Conservation (phyloP, 2,888 invertebrate genomes). For the Helobdella robusta region DNA sequence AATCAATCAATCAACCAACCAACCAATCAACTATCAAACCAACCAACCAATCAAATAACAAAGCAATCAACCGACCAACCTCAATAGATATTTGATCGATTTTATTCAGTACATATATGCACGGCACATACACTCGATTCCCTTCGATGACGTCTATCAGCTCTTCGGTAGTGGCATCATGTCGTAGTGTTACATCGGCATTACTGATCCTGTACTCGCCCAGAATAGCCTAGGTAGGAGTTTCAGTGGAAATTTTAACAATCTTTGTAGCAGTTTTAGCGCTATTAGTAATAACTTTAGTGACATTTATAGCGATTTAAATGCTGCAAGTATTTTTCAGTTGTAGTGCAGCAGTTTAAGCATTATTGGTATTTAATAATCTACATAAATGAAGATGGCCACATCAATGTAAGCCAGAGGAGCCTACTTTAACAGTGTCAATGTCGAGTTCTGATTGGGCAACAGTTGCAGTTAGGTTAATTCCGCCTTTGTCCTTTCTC, state of each 20-base stretch:
- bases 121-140: slow-evolving; percentile 92
- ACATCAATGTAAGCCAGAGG: no score
- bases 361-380: neutral
- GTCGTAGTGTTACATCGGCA: slow-evolving; percentile 80
- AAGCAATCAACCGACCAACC: slow-evolving; percentile 38
- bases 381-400: neutral
- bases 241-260: no score
- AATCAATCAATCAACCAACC: neutral
- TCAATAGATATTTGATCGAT: slow-evolving; percentile 66
- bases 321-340: neutral
- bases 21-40: no score
- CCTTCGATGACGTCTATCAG: slow-evolving; percentile 97
- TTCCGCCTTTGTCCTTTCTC: slow-evolving; percentile 95
- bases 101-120: slow-evolving; percentile 96
- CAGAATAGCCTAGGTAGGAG: slow-evolving; percentile 61
- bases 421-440: slow-evolving; percentile 73
- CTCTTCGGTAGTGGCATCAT: slow-evolving; percentile 86
- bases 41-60: neutral
- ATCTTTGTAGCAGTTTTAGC: no score
- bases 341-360: neutral
- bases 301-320: no score
- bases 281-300: no score
- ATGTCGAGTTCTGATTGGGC: slow-evolving; percentile 83
- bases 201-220: slow-evolving; percentile 98
- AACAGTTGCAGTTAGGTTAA: slow-evolving; percentile 62